Conservation (phyloP, 2,888 invertebrate species). For the Anticlea derivata region DNA sequence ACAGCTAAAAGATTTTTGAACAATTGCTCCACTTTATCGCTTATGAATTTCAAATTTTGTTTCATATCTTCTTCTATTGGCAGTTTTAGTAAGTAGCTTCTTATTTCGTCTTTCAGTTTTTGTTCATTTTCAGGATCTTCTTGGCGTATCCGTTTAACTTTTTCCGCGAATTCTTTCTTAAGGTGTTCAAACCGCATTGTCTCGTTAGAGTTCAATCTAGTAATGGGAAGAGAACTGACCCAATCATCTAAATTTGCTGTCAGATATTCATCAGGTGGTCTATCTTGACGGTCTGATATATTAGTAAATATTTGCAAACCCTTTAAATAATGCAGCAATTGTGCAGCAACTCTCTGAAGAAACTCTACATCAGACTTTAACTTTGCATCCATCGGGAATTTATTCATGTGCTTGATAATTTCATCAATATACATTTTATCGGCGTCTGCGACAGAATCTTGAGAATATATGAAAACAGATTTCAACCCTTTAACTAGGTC, state of each 20-base stretch:
- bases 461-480: slow-evolving; percentile 24
- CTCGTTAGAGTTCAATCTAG: slow-evolving; percentile 26
- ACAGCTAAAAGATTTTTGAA: slow-evolving; percentile 14
- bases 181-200: slow-evolving; percentile 6
- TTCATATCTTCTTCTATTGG: slow-evolving; percentile 30
- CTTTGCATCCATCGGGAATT: slow-evolving; percentile 33
- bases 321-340: slow-evolving; percentile 39
- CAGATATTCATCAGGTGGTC: slow-evolving; percentile 8
- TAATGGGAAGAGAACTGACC: slow-evolving; percentile 11
- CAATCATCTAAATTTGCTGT: slow-evolving; percentile 5
- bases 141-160: slow-evolving; percentile 8
- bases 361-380: slow-evolving; percentile 25
- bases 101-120: slow-evolving; percentile 20
- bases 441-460: slow-evolving; percentile 13
- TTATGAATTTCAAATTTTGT: slow-evolving; percentile 16
- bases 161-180: slow-evolving; percentile 8
- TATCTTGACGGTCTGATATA: slow-evolving; percentile 28
- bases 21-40: slow-evolving; percentile 26
- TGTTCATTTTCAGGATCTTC: slow-evolving; percentile 9
- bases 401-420: slow-evolving; percentile 36
- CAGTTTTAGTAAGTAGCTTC: slow-evolving; percentile 23
- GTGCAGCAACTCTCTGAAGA: slow-evolving; percentile 26
- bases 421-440: slow-evolving; percentile 33
- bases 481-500: slow-evolving; percentile 35
- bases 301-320: slow-evolving; percentile 37